A percentile compares a stretch with the other conserved stretches of the same genome.
Evolutionary conservation across 2,113 vertebrate genomes (phyloP).

Genomic region (Corydoras maculifer): DNA sequence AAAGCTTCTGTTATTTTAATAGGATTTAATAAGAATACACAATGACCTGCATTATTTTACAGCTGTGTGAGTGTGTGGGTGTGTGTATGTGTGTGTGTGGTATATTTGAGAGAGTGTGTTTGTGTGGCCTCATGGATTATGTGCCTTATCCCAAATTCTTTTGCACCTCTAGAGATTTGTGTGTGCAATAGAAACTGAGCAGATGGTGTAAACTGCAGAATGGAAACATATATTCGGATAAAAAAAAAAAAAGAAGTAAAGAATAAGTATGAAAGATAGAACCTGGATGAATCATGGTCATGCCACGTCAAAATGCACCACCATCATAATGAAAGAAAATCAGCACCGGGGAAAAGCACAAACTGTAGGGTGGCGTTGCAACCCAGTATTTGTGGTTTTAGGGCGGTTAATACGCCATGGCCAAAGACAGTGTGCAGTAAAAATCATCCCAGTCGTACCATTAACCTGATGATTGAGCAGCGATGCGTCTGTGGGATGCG

Average conservation of each 20-base stretch:
- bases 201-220: slow-evolving; percentile 5
- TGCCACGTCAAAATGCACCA: neutral
- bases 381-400: neutral
- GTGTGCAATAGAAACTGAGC: neutral
- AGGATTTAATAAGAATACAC: neutral
- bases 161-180: slow-evolving; percentile 5
- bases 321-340: neutral
- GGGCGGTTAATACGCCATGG: no score
- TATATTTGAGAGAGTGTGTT: slow-evolving; percentile 1
- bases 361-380: neutral
- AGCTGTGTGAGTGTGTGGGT: slow-evolving; percentile 1
- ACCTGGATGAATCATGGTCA: neutral
- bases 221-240: neutral
- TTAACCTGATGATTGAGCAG: no score
- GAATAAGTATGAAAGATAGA: neutral
- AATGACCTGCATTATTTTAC: neutral
- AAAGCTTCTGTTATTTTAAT: neutral
- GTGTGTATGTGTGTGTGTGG: neutral
- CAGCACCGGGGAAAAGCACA: neutral
- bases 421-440: no score
- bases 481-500: no score
- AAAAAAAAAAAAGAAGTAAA: neutral
- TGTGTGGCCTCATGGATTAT: slow-evolving; percentile 1
- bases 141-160: slow-evolving; percentile 5
- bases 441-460: no score